Evolutionary conservation across 23 tunicate species (phyloP), one percentile per base, ranked within the genome.

Genomic region (Halocynthia aurantium): DNA sequence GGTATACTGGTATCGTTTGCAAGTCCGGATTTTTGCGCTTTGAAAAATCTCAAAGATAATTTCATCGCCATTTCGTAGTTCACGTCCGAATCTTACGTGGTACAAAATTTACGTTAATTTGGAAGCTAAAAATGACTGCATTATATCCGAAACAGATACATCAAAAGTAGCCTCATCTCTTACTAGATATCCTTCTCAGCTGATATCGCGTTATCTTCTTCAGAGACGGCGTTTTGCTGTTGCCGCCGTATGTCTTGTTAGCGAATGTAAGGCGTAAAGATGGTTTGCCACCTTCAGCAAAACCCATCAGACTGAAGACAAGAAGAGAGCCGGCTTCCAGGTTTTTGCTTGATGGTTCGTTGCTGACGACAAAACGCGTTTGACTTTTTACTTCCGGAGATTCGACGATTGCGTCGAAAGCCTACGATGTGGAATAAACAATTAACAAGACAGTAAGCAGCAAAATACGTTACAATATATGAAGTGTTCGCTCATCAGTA

Each of bases 11-110:
- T 81, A 63, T 86, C 86, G 7, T 69, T 67, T 9, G 93, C 82
- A 76, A 86, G 44, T 10, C 93, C 93, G 10, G 93, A 86, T 18
- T 82, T 83, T 76, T 86, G 69, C 0, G 85, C 81, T 61, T 86
- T 82, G 56, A 86, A 81, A 51, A 86, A 81, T 55, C 10, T 49
- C 77, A 86, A 51, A 0, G 93, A 86, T 22, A 68, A 52, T 40
- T 62, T 55, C 13, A 86, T 56, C 6, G 85, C 93, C 40, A 61
- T 61, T 57, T 70, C 53, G 57, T 81, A 86, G 60, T 86, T 82
- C n/a, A 86, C 93, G 20, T 31, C 21, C 13, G 85, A 56, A 22
- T 81, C 93, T 86, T 66, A 15, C 50, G 53, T 12, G 52, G 8
- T 54, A 57, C 40, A 80, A 69, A n/a, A 18, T 18, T 12, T n/a